A percentile compares a stretch with the other conserved stretches of the same genome.
These are phyloP conservation scores for Eurypyga helias DNA, from an alignment of 2,113 vertebrate genomes.

Conservation along the genomic window DNA sequence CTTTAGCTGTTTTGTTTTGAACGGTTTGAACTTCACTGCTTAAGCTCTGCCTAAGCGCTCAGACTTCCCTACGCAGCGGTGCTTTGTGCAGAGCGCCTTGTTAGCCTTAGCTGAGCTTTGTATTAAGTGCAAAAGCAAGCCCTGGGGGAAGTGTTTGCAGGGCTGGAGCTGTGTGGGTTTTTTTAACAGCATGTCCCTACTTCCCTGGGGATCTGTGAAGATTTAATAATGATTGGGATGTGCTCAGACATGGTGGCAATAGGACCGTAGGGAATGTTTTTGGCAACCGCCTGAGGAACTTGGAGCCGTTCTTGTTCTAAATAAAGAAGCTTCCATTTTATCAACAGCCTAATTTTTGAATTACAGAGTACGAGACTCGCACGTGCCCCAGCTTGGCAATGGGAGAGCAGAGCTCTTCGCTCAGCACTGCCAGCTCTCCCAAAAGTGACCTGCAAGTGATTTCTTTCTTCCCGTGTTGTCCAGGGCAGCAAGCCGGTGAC, in stretches of 20 bases:
- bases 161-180: neutral
- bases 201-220: neutral
- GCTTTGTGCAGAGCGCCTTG: neutral
- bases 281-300: neutral
- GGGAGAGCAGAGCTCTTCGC: neutral
- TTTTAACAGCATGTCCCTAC: neutral
- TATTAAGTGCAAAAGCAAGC: neutral
- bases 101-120: neutral
- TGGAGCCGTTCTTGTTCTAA: slow-evolving; percentile 31
- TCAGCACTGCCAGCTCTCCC: neutral
- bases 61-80: neutral
- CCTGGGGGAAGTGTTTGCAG: neutral
- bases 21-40: neutral
- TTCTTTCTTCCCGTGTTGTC: neutral
- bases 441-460: neutral
- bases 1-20: neutral
- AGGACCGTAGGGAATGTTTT: neutral
- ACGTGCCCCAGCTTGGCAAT: slow-evolving; percentile 12
- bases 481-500: neutral
- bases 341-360: slow-evolving; percentile 20
- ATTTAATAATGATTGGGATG: neutral
- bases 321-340: slow-evolving; percentile 37
- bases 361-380: neutral
- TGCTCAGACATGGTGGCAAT: neutral
- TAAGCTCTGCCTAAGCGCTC: neutral